Conservation (phyloP, 1,140 invertebrate genomes). For the Penaeus indicus region DNA sequence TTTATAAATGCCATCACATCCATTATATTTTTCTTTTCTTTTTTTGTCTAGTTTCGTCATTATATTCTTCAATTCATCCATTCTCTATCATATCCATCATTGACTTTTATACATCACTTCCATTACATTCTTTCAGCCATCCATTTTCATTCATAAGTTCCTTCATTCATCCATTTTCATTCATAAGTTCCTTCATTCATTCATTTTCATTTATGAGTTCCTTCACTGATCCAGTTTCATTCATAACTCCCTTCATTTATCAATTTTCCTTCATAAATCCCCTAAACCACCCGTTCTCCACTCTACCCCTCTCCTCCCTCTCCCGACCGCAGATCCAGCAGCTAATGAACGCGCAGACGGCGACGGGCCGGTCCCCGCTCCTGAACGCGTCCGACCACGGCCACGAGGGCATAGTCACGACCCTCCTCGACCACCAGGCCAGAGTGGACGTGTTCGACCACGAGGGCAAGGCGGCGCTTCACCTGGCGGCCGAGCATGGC, state of each 20-base stretch:
- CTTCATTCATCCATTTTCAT: slow-evolving; percentile 2
- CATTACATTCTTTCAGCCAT: background rate
- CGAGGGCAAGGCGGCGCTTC: slow-evolving; percentile 94
- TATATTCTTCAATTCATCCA: background rate
- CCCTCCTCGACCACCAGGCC: slow-evolving; percentile 74
- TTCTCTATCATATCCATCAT: background rate
- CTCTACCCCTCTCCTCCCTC: too few species aligned
- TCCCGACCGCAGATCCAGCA: slow-evolving; percentile 81
- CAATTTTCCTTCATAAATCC: too few species aligned
- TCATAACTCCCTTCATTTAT: background rate
- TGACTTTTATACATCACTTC: background rate
- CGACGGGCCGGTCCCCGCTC: slow-evolving; percentile 94
- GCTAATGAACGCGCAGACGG: slow-evolving; percentile 92
- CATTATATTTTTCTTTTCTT: background rate
- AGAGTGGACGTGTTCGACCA: slow-evolving; percentile 97
- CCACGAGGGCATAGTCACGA: slow-evolving; percentile 75
- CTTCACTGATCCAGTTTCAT: background rate
- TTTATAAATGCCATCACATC: too few species aligned
- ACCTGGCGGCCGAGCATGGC: slow-evolving; percentile 94
- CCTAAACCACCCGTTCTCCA: background rate
- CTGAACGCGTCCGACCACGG: slow-evolving; percentile 85
- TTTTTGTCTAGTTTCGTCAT: background rate
- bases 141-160: background rate
- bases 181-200: background rate
- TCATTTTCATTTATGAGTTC: background rate